Evolutionary conservation across 2,797 vertebrate genomes (phyloP).

Genomic region (Iguana delicatissima): DNA sequence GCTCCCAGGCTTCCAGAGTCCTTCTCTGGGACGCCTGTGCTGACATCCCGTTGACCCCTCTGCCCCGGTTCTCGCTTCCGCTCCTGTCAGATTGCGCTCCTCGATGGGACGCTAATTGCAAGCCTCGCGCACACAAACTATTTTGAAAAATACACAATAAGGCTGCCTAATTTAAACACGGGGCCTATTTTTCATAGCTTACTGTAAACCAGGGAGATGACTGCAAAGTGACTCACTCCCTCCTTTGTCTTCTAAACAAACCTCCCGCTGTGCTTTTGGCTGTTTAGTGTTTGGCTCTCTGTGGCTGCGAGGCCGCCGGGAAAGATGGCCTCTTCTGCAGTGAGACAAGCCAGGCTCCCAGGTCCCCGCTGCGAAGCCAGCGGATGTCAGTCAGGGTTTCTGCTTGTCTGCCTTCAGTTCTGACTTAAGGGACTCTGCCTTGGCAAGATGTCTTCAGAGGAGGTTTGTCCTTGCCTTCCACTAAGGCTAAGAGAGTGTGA

Average conservation of each 20-base stretch:
- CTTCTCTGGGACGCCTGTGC: background rate
- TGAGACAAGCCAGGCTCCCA: conserved; percentile 35
- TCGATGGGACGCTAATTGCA: conserved; percentile 57
- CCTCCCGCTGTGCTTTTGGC: conserved; percentile 36
- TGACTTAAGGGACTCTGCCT: too few species aligned
- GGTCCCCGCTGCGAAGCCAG: background rate
- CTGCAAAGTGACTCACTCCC: conserved; percentile 69
- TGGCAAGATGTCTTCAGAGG: background rate
- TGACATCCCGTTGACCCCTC: conserved; percentile 52
- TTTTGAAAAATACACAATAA: conserved; percentile 34
- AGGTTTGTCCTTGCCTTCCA: too few species aligned
- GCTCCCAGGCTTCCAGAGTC: conserved; percentile 8
- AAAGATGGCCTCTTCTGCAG: conserved; percentile 32
- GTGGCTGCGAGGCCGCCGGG: conserved; percentile 24
- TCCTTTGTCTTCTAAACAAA: conserved; percentile 72
- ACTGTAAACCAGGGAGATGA: conserved; percentile 65
- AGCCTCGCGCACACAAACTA: conserved; percentile 42
- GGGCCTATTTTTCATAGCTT: conserved; percentile 61
- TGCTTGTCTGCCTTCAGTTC: too few species aligned
- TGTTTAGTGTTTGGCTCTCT: background rate
- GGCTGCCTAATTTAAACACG: conserved; percentile 65
- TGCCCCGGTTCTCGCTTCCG: conserved; percentile 45
- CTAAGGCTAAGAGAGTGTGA: too few species aligned
- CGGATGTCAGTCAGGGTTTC: background rate
- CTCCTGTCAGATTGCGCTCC: conserved; percentile 54